A percentile compares a stretch with the other conserved stretches of the same genome.
Evolutionary conservation across 1,140 invertebrate genomes (phyloP).

Genomic region (Limonius californicus): DNA sequence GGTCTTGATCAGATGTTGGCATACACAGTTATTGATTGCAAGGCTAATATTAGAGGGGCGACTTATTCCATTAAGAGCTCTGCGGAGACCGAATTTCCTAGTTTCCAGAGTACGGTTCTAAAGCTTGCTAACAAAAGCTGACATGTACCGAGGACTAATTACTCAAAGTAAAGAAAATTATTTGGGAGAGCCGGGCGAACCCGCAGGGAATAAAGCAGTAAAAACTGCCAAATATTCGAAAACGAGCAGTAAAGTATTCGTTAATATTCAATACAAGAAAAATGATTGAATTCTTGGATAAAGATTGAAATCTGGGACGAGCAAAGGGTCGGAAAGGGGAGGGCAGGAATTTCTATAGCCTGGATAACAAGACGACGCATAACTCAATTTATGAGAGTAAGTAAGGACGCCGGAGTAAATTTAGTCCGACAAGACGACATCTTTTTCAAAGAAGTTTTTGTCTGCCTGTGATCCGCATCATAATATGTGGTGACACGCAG

Average conservation of each 20-base stretch:
- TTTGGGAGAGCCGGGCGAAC: no score
- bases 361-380: background rate
- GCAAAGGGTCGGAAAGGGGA: background rate
- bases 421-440: conserved; percentile 1
- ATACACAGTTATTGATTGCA: background rate
- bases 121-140: no score
- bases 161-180: no score
- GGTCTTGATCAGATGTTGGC: background rate
- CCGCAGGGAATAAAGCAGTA: no score
- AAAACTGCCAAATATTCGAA: no score
- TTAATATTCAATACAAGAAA: conserved; percentile 1
- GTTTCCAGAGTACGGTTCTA: no score
- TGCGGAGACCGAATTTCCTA: no score
- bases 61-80: no score
- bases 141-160: no score
- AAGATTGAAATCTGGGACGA: conserved; percentile 1
- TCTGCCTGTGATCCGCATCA: no score
- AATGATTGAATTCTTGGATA: conserved; percentile 9
- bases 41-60: no score
- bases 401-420: background rate
- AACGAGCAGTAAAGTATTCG: background rate
- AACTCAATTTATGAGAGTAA: conserved; percentile 13
- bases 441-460: background rate
- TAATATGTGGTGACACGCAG: no score
- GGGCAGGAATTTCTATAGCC: background rate